phyloP scores from a whole-genome alignment of 2,113 vertebrate genomes.

The Xenopus laevis region DNA sequence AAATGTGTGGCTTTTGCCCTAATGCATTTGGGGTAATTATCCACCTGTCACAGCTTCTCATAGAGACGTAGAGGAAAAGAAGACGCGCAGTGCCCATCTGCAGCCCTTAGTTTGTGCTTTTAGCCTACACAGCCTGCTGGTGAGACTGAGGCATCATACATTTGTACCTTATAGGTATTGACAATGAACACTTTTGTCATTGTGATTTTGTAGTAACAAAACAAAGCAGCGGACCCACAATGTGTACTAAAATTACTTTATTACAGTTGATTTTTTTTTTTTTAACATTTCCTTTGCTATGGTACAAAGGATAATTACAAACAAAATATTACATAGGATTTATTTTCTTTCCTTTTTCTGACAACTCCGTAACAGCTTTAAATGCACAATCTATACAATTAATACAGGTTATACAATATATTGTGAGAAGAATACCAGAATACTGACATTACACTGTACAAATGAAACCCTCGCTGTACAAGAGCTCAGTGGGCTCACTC shows the following conservation, averaged over 20 bases:
- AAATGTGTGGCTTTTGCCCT: too few species aligned
- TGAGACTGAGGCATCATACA: too few species aligned
- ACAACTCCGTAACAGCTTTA: slow-evolving; percentile 93
- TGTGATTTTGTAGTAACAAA: too few species aligned
- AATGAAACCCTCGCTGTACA: slow-evolving; percentile 82
- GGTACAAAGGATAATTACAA: slow-evolving; percentile 97
- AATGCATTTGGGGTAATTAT: too few species aligned
- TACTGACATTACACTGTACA: slow-evolving; percentile 96
- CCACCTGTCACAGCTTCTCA: too few species aligned
- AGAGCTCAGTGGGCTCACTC: slow-evolving; percentile 71
- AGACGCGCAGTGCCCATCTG: too few species aligned
- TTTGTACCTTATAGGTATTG: too few species aligned
- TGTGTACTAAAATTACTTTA: slow-evolving; percentile 99
- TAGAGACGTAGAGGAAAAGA: too few species aligned
- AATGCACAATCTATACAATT: slow-evolving; percentile 98
- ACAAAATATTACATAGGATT: slow-evolving; percentile 97
- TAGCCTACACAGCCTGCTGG: too few species aligned
- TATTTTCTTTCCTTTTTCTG: slow-evolving; percentile 76
- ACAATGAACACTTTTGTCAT: too few species aligned
- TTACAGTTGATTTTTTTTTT: slow-evolving; percentile 98
- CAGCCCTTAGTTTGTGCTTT: too few species aligned
- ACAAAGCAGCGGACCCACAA: slow-evolving; percentile 1
- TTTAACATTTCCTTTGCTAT: slow-evolving; percentile 93
- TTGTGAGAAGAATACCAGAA: slow-evolving; percentile 83
- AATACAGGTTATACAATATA: slow-evolving; percentile 98